Conservation (phyloP, 2,888 invertebrate genomes). For the Drosophila meridionalis region DNA sequence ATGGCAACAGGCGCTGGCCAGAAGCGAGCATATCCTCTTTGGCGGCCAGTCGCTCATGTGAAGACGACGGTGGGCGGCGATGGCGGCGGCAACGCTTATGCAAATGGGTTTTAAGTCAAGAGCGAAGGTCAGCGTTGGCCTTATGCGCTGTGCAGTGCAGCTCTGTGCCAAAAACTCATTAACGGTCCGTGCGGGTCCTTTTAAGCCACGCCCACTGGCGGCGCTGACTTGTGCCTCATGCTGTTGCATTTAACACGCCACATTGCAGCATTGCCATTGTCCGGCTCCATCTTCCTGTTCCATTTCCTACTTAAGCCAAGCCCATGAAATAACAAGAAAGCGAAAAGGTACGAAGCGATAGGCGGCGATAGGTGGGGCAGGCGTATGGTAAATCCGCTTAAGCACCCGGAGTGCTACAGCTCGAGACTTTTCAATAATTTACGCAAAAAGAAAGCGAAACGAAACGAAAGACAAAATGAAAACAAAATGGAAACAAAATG, state of each 20-base stretch:
- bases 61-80: conserved; percentile 6
- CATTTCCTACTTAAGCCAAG: conserved; percentile 41
- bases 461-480: neutral
- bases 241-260: conserved; percentile 52
- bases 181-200: conserved; percentile 61
- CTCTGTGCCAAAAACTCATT: conserved; percentile 67
- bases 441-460: conserved; percentile 44
- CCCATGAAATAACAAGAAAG: conserved; percentile 11
- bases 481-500: conserved; percentile 18
- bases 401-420: conserved; percentile 53
- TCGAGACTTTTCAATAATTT: conserved; percentile 75
- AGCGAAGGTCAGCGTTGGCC: conserved; percentile 66
- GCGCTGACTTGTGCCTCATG: conserved; percentile 26
- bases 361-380: conserved; percentile 3
- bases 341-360: neutral
- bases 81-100: conserved; percentile 55
- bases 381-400: conserved; percentile 68
- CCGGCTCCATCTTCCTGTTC: conserved; percentile 12
- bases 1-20: neutral
- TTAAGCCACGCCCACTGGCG: conserved; percentile 48
- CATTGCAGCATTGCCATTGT: conserved; percentile 25
- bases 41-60: conserved; percentile 14
- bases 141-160: conserved; percentile 40
- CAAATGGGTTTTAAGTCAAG: conserved; percentile 74
- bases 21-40: conserved; percentile 26